Percentiles rank a stretch among this genome's conserved stretches.
phyloP scores from a whole-genome alignment of 2,888 invertebrate genomes.

The Hirtodrosophila trivittata region DNA sequence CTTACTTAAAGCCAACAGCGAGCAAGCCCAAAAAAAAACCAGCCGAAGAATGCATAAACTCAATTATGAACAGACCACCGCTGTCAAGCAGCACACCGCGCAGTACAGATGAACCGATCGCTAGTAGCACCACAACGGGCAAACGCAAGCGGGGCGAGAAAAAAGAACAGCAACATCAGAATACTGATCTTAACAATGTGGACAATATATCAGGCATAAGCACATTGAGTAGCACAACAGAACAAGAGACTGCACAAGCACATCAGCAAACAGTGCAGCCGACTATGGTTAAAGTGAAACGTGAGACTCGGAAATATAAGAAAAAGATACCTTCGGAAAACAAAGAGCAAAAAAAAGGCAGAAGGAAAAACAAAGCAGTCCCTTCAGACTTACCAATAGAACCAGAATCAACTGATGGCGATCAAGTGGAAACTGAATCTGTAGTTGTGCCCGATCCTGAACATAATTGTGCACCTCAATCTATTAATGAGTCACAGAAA shows the following conservation, averaged over 20 bases:
- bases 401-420: slow-evolving; percentile 1
- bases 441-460: background rate
- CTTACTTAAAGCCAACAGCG: background rate
- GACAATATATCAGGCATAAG: slow-evolving; percentile 19
- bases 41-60: background rate
- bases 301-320: background rate
- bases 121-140: background rate
- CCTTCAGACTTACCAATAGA: slow-evolving; percentile 2
- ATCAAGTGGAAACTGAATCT: background rate
- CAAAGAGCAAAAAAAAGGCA: too few species aligned
- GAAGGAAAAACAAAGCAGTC: background rate
- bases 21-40: slow-evolving; percentile 11
- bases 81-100: slow-evolving; percentile 40
- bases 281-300: background rate
- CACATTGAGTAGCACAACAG: background rate
- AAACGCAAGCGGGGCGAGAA: background rate
- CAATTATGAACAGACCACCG: slow-evolving; percentile 13
- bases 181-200: background rate
- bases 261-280: background rate
- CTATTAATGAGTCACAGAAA: background rate
- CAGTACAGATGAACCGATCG: background rate
- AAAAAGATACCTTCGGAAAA: slow-evolving; percentile 1
- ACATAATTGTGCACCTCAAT: background rate
- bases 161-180: background rate
- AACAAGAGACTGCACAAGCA: background rate